A percentile compares a stretch with the other conserved stretches of the same genome.
Evolutionary conservation across 2,797 vertebrate genomes (phyloP).

Genomic region (Megaceryle alcyon): DNA sequence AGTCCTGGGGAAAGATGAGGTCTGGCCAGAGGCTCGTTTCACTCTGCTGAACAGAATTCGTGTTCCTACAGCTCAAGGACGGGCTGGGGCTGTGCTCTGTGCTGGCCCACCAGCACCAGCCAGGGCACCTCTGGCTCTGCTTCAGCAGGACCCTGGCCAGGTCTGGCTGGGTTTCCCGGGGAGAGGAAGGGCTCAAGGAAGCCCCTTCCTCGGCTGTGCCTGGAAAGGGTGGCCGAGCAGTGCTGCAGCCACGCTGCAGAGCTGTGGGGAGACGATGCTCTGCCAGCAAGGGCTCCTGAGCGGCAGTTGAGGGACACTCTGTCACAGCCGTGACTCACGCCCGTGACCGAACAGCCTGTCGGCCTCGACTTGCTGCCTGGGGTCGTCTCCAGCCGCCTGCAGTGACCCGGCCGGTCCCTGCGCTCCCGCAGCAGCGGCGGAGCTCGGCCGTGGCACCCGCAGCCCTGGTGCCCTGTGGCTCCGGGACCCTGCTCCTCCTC

Average conservation of each 20-base stretch:
- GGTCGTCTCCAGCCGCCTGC: neutral
- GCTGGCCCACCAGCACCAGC: neutral
- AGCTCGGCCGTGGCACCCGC: fast-evolving
- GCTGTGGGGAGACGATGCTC: neutral
- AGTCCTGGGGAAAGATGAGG: neutral
- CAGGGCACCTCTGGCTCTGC: neutral
- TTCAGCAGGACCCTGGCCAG: fast-evolving
- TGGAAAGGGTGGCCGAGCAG: neutral
- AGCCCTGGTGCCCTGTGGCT: neutral
- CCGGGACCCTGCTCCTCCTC: neutral
- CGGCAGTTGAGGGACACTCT: neutral
- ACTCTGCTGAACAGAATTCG: fast-evolving
- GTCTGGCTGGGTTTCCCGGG: fast-evolving
- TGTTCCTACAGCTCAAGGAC: neutral
- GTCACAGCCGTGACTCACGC: neutral
- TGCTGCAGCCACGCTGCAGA: neutral
- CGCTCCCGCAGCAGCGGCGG: neutral
- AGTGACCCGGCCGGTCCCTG: neutral
- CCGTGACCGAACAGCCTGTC: neutral
- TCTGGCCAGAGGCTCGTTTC: neutral
- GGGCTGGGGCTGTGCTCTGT: neutral
- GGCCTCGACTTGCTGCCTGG: neutral
- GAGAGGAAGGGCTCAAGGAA: neutral
- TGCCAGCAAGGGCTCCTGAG: neutral
- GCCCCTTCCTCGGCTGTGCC: neutral